Evolutionary conservation across 2,888 invertebrate genomes (phyloP).

Genomic region (Erannis defoliaria): DNA sequence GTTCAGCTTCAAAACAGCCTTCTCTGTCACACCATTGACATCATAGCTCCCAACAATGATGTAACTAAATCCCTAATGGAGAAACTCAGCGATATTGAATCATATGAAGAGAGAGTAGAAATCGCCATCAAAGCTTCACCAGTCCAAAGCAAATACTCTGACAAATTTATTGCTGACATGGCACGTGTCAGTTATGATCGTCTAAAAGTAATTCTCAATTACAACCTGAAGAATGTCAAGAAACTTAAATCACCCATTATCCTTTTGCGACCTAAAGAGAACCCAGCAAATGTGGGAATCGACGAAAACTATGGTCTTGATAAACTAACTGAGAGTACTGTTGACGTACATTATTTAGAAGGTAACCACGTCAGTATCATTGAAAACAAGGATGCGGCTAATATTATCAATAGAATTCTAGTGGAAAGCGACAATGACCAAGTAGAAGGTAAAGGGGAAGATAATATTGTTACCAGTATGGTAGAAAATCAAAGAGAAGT

Average conservation of each 20-base stretch:
- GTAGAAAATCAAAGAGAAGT: slow-evolving; percentile 71
- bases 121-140: slow-evolving; percentile 72
- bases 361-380: slow-evolving; percentile 91
- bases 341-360: slow-evolving; percentile 88
- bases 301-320: slow-evolving; percentile 90
- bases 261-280: slow-evolving; percentile 88
- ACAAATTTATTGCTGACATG: slow-evolving; percentile 62
- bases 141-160: slow-evolving; percentile 71
- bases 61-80: slow-evolving; percentile 66
- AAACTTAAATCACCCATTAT: slow-evolving; percentile 87
- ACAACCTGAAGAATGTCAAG: slow-evolving; percentile 73
- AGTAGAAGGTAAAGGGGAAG: slow-evolving; percentile 55
- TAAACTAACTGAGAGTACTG: slow-evolving; percentile 83
- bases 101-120: slow-evolving; percentile 86
- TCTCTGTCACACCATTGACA: slow-evolving; percentile 85
- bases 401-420: slow-evolving; percentile 86
- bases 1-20: slow-evolving; percentile 85
- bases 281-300: slow-evolving; percentile 77
- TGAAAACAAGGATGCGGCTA: slow-evolving; percentile 88
- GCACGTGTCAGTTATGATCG: slow-evolving; percentile 78
- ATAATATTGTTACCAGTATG: slow-evolving; percentile 70
- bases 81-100: slow-evolving; percentile 82
- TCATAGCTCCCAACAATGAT: slow-evolving; percentile 75
- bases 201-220: slow-evolving; percentile 81
- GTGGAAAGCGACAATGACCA: slow-evolving; percentile 54